These are phyloP conservation scores for Taxidea taxus DNA, from an alignment of 2,113 vertebrate species.

Conservation along the genomic window DNA sequence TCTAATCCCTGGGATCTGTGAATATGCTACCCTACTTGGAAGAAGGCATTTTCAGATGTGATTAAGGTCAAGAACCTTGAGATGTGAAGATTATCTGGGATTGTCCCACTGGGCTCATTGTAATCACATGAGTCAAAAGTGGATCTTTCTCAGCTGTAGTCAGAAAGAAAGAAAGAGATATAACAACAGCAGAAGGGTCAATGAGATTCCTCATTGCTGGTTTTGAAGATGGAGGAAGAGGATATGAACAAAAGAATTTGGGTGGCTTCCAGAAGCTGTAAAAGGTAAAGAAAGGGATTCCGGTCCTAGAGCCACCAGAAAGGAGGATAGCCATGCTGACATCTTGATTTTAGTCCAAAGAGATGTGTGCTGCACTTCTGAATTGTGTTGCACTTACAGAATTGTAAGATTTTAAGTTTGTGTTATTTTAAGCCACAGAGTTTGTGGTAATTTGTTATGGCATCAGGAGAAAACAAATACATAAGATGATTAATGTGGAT, in stretches of 20 bases:
- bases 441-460: neutral
- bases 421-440: neutral
- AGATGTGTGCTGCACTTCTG: neutral
- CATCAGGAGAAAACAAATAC: neutral
- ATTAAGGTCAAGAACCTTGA: neutral
- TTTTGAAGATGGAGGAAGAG: neutral
- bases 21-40: neutral
- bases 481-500: neutral
- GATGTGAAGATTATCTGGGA: neutral
- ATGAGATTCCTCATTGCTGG: neutral
- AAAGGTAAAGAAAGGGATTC: neutral
- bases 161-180: neutral
- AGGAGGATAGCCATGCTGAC: neutral
- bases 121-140: neutral
- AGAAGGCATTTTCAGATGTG: neutral
- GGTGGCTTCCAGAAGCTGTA: neutral
- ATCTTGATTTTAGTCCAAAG: neutral
- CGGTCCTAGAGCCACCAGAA: neutral
- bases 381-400: neutral
- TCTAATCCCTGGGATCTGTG: neutral
- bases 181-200: neutral
- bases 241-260: neutral
- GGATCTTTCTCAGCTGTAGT: neutral
- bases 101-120: neutral
- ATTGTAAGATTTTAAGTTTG: neutral